These are phyloP conservation scores for Lycia hirtaria DNA, from an alignment of 2,888 invertebrate genomes.

Conservation along the genomic window DNA sequence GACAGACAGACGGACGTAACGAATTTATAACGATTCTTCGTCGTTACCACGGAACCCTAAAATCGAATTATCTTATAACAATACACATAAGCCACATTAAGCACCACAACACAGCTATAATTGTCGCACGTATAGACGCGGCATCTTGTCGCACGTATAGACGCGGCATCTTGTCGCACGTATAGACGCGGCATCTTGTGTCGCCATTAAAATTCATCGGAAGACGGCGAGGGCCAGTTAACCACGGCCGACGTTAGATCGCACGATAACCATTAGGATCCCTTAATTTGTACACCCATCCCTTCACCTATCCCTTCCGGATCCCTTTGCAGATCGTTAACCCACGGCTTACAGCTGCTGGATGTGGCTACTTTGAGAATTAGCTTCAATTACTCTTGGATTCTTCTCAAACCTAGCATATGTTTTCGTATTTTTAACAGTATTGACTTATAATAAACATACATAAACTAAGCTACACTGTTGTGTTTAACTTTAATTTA, in stretches of 20 bases:
- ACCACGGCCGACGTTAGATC: constrained; percentile 70
- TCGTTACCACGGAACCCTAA: too few relatives aligned
- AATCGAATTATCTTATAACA: too few relatives aligned
- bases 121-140: constrained; percentile 9
- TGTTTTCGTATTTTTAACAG: too few relatives aligned
- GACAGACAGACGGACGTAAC: too few relatives aligned
- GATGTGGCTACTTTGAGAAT: constrained; percentile 44
- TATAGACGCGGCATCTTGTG: constrained; percentile 36
- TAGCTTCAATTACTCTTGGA: too few relatives aligned
- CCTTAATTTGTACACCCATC: constrained; percentile 81
- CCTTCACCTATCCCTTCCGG: constrained; percentile 83
- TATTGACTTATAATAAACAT: too few relatives aligned
- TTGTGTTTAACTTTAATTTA: too few relatives aligned
- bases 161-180: constrained; percentile 25
- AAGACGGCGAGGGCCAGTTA: constrained; percentile 68
- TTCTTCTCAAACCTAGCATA: neutral
- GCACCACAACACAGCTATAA: neutral
- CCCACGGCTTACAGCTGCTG: constrained; percentile 54
- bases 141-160: too few relatives aligned
- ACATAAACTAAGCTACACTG: too few relatives aligned
- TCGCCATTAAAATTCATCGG: constrained; percentile 81
- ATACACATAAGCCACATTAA: too few relatives aligned
- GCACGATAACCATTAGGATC: constrained; percentile 82
- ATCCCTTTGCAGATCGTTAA: constrained; percentile 81
- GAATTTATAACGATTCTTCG: too few relatives aligned